Evolutionary conservation across 1,140 invertebrate genomes (phyloP).

Genomic region (Cyphomyrmex costatus): DNA sequence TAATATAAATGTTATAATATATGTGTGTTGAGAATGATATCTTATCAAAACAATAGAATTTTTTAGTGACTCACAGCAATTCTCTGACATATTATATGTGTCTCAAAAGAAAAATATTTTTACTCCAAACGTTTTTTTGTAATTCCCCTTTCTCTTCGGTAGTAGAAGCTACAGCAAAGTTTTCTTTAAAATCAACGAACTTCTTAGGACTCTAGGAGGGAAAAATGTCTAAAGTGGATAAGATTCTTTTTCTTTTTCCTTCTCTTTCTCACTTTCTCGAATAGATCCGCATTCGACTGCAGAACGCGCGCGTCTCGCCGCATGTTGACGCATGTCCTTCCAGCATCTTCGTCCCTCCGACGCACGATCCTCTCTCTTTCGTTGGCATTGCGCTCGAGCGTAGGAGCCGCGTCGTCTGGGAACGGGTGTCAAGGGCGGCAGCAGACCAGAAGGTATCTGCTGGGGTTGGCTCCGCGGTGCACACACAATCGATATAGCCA

Average conservation of each 20-base stretch:
- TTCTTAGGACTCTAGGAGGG: not conserved
- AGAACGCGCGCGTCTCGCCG: conserved; percentile 44
- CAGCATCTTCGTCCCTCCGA: conserved; percentile 33
- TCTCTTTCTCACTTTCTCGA: not conserved
- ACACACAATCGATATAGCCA: conserved; percentile 85
- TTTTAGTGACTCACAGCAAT: not conserved
- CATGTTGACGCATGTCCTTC: conserved; percentile 51
- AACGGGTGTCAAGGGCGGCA: conserved; percentile 84
- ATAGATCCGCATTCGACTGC: conserved; percentile 45
- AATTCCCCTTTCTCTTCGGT: not conserved
- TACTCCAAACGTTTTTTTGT: not conserved
- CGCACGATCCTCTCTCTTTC: conserved; percentile 47
- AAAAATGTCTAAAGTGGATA: conserved; percentile 8
- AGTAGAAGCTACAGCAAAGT: not conserved
- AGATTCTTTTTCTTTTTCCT: not conserved
- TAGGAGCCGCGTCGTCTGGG: conserved; percentile 66
- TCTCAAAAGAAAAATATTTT: not conserved
- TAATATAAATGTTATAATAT: not conserved
- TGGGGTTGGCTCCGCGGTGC: conserved; percentile 75
- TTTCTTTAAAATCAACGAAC: conserved; percentile 7
- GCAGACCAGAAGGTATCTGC: conserved; percentile 81
- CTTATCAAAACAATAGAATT: not conserved
- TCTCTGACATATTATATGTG: not conserved
- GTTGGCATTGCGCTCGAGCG: conserved; percentile 58
- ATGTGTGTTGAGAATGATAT: not conserved